Evolutionary conservation across 2,888 invertebrate species (phyloP).

Genomic region (Amiota mariae): DNA sequence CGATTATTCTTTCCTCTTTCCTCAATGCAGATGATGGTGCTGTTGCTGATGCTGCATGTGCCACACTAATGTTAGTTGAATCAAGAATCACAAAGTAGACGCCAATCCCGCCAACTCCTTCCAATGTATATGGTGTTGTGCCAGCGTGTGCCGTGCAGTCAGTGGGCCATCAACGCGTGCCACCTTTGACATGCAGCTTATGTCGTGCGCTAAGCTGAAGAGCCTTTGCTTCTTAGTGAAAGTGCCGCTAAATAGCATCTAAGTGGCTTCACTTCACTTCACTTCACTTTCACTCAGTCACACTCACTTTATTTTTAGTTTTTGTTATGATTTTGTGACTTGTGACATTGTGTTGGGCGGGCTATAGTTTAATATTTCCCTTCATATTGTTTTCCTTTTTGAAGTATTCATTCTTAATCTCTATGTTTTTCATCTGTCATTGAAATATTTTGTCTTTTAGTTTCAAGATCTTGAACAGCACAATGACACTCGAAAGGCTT

Average conservation of each 20-base stretch:
- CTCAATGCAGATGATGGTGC: neutral
- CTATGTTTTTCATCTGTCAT: conserved; percentile 3
- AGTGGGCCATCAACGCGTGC: conserved; percentile 16
- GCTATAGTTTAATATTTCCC: neutral
- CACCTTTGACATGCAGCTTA: conserved; percentile 24
- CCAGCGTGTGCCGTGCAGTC: neutral
- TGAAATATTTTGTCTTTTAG: neutral
- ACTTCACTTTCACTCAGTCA: neutral
- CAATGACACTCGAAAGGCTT: no score
- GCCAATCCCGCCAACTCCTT: no score
- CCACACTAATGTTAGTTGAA: neutral
- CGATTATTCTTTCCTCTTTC: neutral
- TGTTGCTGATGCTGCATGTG: neutral
- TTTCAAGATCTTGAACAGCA: no score
- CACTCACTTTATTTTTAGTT: conserved; percentile 12
- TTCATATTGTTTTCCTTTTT: neutral
- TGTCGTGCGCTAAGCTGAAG: neutral
- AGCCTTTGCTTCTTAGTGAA: neutral
- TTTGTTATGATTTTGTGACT: neutral
- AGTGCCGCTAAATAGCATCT: conserved; percentile 22
- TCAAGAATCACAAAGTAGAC: no score
- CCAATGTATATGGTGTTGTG: no score
- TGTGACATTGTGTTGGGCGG: neutral
- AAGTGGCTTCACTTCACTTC: conserved; percentile 8
- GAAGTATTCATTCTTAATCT: conserved; percentile 5